Evolutionary conservation across 2,113 vertebrate species (phyloP), one percentile per base, ranked within the genome.

Genomic region (Deroptyus accipitrinus): DNA sequence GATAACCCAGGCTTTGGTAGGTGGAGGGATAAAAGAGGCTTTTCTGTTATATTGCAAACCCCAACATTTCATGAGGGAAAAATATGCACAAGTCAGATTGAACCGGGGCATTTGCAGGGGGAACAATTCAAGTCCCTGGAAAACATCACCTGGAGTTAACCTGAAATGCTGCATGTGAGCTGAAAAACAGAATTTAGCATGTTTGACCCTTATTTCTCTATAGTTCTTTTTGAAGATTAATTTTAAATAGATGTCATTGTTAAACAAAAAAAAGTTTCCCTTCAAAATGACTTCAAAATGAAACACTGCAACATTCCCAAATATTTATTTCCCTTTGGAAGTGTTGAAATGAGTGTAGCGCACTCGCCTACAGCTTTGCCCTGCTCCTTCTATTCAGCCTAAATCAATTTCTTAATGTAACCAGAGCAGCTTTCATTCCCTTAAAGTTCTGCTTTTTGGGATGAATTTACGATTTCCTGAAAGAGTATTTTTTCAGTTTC

Each of bases 241-340:
- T 86, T 68, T 67, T 31, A 54, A 77, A 76, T 44, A 11, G 87
- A 91, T 41, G 28, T 2, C 17, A 44, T 57, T 96, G 75, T 66
- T 37, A 87, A 91, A 92, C 52, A 85, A 83, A 37, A n/a, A n/a
- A 57, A 75, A 44, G 5, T 46, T 88, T 84, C 57, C 7, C 52
- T 95, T 70, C 66, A 87, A 92, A 92, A 79, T 33, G 64, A 61
- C 80, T 96, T 92, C 62, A 84, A 57, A 91, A 87, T 89, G 35
- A 77, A 93, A 69, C 35, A 39, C 39, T 80, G 57, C 41, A 77
- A 57, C 31, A 35, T 39, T 90, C 88, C 85, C 93, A 88, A 90
- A 91, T 85, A 94, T 91, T 96, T 93, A 59, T 91, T 91, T 94
- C 31, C 37, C 63, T 90, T 95, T 83, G 88, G 92, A 96, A 57